A percentile compares a stretch with the other conserved stretches of the same genome.
Evolutionary conservation across 1,140 invertebrate genomes (phyloP).

Genomic region (Archivesica marissinica): DNA sequence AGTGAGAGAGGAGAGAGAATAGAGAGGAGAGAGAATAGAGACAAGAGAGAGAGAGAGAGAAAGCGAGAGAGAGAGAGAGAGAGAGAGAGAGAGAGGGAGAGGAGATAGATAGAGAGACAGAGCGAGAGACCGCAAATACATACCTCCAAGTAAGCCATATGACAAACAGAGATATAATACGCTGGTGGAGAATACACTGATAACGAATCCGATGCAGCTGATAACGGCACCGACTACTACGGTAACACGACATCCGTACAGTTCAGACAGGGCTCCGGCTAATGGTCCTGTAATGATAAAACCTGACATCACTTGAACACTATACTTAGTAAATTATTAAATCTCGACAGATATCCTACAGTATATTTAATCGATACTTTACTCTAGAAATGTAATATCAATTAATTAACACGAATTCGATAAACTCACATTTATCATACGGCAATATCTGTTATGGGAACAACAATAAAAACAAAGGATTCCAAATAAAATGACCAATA

Average conservation of each 20-base stretch:
- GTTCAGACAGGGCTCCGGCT: background rate
- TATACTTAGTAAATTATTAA: background rate
- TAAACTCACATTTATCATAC: no score
- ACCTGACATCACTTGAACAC: no score
- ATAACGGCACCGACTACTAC: conserved; percentile 4
- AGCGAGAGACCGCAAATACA: no score
- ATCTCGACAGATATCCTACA: no score
- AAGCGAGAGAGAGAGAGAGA: no score
- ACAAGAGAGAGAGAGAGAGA: no score
- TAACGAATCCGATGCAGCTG: conserved; percentile 4
- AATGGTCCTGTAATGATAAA: conserved; percentile 13
- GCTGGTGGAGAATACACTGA: conserved; percentile 19
- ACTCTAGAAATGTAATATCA: background rate
- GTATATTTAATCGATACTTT: background rate
- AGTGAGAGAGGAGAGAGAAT: no score
- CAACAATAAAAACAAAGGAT: background rate
- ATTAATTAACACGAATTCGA: no score
- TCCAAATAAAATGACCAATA: no score
- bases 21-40: no score
- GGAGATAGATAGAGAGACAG: no score
- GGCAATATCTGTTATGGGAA: background rate
- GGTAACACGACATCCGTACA: conserved; percentile 8
- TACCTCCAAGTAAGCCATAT: conserved; percentile 27
- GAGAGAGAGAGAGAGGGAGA: no score
- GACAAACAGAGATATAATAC: conserved; percentile 3